A percentile compares a stretch with the other conserved stretches of the same genome.
Evolutionary conservation across 2,888 invertebrate species (phyloP).

Genomic region (Lasioglossum oenotherae): DNA sequence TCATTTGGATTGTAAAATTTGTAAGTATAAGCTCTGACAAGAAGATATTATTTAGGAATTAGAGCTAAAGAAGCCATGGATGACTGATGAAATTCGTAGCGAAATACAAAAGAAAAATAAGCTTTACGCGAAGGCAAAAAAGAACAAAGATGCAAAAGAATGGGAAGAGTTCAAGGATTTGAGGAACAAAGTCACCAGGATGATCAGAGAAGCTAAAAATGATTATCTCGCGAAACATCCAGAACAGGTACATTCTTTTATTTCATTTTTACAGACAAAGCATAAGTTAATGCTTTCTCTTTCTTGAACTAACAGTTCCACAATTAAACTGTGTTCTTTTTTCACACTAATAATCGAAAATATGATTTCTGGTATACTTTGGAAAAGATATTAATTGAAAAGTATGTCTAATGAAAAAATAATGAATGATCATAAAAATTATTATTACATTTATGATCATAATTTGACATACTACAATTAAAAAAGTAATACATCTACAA

Average conservation of each 20-base stretch:
- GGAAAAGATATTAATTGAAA: slow-evolving; percentile 18
- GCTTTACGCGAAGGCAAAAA: slow-evolving; percentile 82
- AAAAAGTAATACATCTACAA: slow-evolving; percentile 40
- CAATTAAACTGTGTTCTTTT: slow-evolving; percentile 1
- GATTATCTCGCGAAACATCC: slow-evolving; percentile 82
- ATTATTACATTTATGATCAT: not conserved
- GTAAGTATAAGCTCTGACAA: not conserved
- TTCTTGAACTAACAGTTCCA: slow-evolving; percentile 22
- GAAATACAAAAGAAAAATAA: slow-evolving; percentile 83
- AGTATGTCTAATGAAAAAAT: not conserved
- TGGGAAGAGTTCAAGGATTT: slow-evolving; percentile 83
- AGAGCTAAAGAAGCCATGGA: slow-evolving; percentile 83
- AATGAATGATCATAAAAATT: not conserved
- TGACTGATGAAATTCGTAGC: slow-evolving; percentile 83
- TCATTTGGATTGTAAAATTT: not conserved
- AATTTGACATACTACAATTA: slow-evolving; percentile 25
- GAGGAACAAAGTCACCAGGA: slow-evolving; percentile 82
- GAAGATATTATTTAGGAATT: slow-evolving; percentile 74
- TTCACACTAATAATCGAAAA: not conserved
- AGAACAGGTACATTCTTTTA: slow-evolving; percentile 78
- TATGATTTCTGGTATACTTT: slow-evolving; percentile 13
- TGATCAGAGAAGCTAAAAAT: slow-evolving; percentile 83
- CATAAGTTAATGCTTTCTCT: slow-evolving; percentile 4
- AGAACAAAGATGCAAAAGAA: slow-evolving; percentile 82
- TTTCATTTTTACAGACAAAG: slow-evolving; percentile 18